These are phyloP conservation scores for Chiloscyllium punctatum DNA, from an alignment of 2,797 vertebrate genomes.

Conservation along the genomic window DNA sequence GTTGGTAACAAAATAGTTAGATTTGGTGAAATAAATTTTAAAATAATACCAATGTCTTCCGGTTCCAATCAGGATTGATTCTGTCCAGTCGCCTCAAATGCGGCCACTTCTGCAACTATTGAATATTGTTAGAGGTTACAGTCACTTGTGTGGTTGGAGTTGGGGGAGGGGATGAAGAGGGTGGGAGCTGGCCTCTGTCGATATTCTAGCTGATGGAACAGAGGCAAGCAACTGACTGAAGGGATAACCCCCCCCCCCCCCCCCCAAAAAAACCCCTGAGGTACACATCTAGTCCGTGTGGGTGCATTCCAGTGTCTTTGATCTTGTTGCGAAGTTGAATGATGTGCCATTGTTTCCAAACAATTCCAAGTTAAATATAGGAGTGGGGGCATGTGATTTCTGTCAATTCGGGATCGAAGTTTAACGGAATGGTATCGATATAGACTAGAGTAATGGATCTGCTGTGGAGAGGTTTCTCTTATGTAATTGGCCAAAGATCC, in stretches of 20 bases:
- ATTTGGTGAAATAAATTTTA: background rate
- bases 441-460: background rate
- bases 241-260: too few relatives aligned
- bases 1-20: background rate
- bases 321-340: background rate
- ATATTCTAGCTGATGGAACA: background rate
- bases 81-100: background rate
- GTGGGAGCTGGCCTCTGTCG: background rate
- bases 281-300: too few relatives aligned
- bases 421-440: background rate
- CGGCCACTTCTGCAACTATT: background rate
- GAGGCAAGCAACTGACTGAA: background rate
- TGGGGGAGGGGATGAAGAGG: background rate
- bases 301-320: background rate
- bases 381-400: background rate
- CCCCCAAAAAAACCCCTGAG: too few relatives aligned
- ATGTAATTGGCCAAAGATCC: background rate
- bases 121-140: background rate
- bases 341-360: background rate
- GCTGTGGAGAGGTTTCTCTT: background rate
- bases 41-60: background rate
- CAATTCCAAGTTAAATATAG: background rate
- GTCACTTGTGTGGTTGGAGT: background rate
- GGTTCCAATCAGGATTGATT: background rate
- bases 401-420: background rate